These are phyloP conservation scores for Coreoperca whiteheadi DNA, from an alignment of 2,113 vertebrate species.

Conservation along the genomic window DNA sequence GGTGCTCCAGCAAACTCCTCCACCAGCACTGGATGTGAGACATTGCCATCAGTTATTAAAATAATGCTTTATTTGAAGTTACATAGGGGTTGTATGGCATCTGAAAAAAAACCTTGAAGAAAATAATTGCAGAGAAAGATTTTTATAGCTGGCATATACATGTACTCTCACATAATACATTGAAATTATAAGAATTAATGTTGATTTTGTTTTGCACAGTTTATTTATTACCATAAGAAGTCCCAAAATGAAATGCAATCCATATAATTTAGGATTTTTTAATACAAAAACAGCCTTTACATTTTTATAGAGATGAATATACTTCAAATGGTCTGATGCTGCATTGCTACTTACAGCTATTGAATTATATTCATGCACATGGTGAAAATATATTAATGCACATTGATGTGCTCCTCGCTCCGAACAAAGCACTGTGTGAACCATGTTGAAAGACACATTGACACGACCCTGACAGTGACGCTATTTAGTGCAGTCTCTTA, in stretches of 20 bases:
- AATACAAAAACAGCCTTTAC: not conserved
- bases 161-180: not conserved
- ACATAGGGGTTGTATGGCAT: not conserved
- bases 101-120: not conserved
- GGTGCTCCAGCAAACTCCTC: not conserved
- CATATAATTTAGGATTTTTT: not conserved
- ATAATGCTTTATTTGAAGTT: constrained; percentile 1
- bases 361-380: not conserved
- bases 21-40: not conserved
- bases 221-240: not conserved
- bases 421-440: not conserved
- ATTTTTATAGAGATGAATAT: not conserved
- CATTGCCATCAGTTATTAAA: not conserved
- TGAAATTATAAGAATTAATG: not conserved
- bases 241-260: not conserved
- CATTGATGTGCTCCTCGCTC: not conserved
- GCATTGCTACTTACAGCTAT: not conserved
- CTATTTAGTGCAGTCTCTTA: not conserved
- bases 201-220: not conserved
- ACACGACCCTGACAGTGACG: not conserved
- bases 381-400: constrained; percentile 27
- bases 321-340: constrained; percentile 6
- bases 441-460: constrained; percentile 1
- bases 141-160: not conserved
- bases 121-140: not conserved